These are phyloP conservation scores for Apaloderma vittatum DNA, from an alignment of 2,113 vertebrate species.

Conservation along the genomic window DNA sequence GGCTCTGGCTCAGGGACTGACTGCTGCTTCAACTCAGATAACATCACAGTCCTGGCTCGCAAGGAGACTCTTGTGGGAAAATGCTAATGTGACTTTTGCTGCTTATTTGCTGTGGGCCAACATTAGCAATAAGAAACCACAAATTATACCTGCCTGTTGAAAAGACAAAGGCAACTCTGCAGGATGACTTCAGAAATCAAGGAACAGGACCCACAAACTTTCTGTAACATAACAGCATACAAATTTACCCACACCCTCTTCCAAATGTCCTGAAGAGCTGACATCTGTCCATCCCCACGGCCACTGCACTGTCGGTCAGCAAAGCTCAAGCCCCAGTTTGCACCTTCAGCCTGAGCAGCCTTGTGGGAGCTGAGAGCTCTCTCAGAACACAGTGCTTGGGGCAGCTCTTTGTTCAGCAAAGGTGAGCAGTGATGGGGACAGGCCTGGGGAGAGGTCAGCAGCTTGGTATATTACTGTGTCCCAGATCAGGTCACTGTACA, in stretches of 20 bases:
- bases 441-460: not conserved
- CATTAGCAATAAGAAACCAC: not conserved
- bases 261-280: not conserved
- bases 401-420: not conserved
- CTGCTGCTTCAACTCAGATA: not conserved
- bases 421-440: not conserved
- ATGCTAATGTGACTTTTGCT: constrained; percentile 3
- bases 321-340: not conserved
- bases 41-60: not conserved
- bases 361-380: not conserved
- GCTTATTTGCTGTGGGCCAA: not conserved
- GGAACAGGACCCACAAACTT: not conserved
- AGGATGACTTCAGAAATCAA: not conserved
- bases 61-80: constrained; percentile 5
- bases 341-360: not conserved
- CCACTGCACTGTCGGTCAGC: fast-evolving
- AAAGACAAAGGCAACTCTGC: not conserved
- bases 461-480: not conserved
- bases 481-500: not conserved
- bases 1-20: not conserved
- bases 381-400: fast-evolving
- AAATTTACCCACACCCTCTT: not conserved
- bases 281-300: fast-evolving
- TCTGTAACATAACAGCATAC: fast-evolving
- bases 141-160: not conserved